Conservation (phyloP, 2,113 vertebrate species). For the Hirundichthys speculiger region DNA sequence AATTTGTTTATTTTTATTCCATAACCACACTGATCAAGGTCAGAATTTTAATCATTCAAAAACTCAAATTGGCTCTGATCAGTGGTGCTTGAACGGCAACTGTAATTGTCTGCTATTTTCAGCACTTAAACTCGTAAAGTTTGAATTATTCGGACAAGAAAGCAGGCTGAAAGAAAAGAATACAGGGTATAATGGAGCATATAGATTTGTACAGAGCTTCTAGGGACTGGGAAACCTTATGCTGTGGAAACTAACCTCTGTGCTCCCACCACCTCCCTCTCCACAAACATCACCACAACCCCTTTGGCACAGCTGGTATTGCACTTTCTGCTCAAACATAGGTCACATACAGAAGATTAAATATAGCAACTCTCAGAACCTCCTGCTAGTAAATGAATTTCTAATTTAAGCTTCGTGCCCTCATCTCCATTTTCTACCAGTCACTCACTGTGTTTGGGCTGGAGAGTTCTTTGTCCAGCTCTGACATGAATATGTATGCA, state of each 20-base stretch:
- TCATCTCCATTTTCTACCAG: conserved; percentile 17
- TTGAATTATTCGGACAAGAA: background rate
- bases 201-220: background rate
- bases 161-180: background rate
- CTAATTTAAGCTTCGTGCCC: conserved; percentile 53
- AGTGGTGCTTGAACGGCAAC: background rate
- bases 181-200: background rate
- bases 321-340: conserved; percentile 55
- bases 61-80: conserved; percentile 12
- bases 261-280: background rate
- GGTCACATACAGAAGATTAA: conserved; percentile 68
- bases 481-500: conserved; percentile 18
- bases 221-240: conserved; percentile 38
- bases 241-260: conserved; percentile 58
- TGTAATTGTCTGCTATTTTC: background rate
- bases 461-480: conserved; percentile 11
- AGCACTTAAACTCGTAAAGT: background rate
- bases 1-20: background rate
- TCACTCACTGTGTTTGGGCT: conserved; percentile 1
- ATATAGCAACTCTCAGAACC: conserved; percentile 66
- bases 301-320: conserved; percentile 54
- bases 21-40: conserved; percentile 10
- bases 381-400: conserved; percentile 54
- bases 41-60: conserved; percentile 5
- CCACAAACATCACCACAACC: conserved; percentile 24